phyloP scores from a whole-genome alignment of 2,888 invertebrate genomes.

The Trissoscelio sp. region DNA sequence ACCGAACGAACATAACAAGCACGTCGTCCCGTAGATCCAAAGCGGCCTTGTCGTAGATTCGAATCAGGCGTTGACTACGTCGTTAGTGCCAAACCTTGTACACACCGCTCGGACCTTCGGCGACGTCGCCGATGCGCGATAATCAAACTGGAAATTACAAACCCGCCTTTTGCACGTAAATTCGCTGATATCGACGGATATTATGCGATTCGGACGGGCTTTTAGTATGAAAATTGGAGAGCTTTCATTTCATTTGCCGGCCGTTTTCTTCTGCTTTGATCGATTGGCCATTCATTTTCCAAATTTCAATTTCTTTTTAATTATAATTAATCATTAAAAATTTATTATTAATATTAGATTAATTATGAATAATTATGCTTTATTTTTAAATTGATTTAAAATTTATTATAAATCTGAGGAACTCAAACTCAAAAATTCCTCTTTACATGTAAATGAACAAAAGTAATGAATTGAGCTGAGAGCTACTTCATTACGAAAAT shows the following conservation, averaged over 20 bases:
- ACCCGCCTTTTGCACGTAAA: slow-evolving; percentile 35
- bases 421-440: no score
- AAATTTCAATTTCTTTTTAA: no score
- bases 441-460: no score
- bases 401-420: no score
- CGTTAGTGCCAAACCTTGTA: slow-evolving; percentile 52
- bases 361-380: no score
- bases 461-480: neutral
- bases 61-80: slow-evolving; percentile 60
- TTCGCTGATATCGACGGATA: slow-evolving; percentile 18
- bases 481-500: neutral
- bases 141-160: slow-evolving; percentile 58
- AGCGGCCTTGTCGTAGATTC: slow-evolving; percentile 52
- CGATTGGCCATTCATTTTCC: neutral
- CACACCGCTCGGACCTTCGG: slow-evolving; percentile 37
- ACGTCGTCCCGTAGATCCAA: slow-evolving; percentile 29
- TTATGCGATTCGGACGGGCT: slow-evolving; percentile 5
- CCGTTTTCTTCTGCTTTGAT: neutral
- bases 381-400: no score
- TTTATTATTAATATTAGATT: no score
- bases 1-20: slow-evolving; percentile 31
- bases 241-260: neutral
- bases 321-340: no score
- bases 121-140: slow-evolving; percentile 35
- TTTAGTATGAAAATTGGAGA: slow-evolving; percentile 14